These are phyloP conservation scores for Apis laboriosa DNA, from an alignment of 1,140 invertebrate genomes.

Conservation along the genomic window DNA sequence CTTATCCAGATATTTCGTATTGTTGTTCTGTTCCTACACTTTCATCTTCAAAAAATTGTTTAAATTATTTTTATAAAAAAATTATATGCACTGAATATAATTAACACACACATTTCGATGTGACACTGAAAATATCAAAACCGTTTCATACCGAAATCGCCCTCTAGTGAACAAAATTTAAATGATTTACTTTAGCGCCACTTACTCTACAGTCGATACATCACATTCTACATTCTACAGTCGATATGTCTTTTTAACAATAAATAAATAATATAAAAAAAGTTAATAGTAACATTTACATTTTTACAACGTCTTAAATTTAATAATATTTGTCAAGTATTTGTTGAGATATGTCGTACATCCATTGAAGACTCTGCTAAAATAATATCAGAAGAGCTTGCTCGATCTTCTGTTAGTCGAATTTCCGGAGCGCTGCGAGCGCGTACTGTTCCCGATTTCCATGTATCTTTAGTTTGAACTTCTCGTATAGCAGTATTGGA, in stretches of 20 bases:
- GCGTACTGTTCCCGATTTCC: background rate
- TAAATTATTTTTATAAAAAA: background rate
- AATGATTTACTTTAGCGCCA: background rate
- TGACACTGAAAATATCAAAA: background rate
- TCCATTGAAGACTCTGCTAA: background rate
- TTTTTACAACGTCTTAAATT: constrained; percentile 25
- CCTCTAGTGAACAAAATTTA: background rate
- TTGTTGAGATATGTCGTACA: constrained; percentile 3
- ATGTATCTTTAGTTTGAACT: background rate
- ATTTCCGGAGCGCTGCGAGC: constrained; percentile 45
- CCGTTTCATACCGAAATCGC: background rate
- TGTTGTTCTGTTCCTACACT: too few relatives aligned
- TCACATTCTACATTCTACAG: background rate
- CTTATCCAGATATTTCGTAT: background rate
- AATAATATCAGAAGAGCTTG: background rate
- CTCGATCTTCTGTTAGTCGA: background rate
- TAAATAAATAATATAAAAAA: constrained; percentile 5
- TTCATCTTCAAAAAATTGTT: too few relatives aligned
- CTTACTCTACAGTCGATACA: constrained; percentile 12
- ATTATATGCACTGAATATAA: background rate
- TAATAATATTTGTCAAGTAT: background rate
- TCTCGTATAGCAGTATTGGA: background rate
- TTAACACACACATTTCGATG: background rate
- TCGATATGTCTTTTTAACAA: background rate
- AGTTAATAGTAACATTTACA: constrained; percentile 24